A percentile compares a stretch with the other conserved stretches of the same genome.
Conservation (phyloP, 2,113 vertebrate species). For the Arvicanthis niloticus region DNA sequence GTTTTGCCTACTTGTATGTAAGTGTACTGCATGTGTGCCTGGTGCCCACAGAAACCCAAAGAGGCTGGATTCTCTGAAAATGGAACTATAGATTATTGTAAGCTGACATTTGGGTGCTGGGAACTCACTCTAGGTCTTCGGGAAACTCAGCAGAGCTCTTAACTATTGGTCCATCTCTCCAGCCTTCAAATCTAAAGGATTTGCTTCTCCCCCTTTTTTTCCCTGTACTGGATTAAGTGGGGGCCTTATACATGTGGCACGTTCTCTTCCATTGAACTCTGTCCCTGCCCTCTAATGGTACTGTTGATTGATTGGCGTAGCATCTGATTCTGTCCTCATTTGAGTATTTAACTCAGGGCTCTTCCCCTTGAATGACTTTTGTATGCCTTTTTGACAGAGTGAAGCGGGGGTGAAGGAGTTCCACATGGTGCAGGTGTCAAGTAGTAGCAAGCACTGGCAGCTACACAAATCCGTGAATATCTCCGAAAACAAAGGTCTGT, state of each 20-base stretch:
- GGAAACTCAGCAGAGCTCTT: background rate
- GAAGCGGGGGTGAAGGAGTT: conserved; percentile 96
- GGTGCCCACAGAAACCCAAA: background rate
- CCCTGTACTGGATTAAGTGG: background rate
- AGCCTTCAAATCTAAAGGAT: background rate
- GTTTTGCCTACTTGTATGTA: background rate
- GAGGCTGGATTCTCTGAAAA: background rate
- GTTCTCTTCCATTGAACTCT: background rate
- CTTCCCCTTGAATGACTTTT: conserved; percentile 24
- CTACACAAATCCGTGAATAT: conserved; percentile 95
- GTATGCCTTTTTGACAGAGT: conserved; percentile 87
- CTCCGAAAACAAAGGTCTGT: conserved; percentile 94
- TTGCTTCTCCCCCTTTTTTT: background rate
- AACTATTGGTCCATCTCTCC: background rate
- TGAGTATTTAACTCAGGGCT: conserved; percentile 44
- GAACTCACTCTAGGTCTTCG: background rate
- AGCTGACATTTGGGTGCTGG: background rate
- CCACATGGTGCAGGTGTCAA: conserved; percentile 97
- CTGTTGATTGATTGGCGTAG: background rate
- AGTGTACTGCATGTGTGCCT: background rate
- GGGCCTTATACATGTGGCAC: background rate
- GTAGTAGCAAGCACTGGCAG: conserved; percentile 95
- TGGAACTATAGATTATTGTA: background rate
- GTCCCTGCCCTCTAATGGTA: background rate
- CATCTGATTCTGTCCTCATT: conserved; percentile 45